phyloP scores from a whole-genome alignment of 2,797 vertebrate species.

The Sternarchorhynchus goeldii region DNA sequence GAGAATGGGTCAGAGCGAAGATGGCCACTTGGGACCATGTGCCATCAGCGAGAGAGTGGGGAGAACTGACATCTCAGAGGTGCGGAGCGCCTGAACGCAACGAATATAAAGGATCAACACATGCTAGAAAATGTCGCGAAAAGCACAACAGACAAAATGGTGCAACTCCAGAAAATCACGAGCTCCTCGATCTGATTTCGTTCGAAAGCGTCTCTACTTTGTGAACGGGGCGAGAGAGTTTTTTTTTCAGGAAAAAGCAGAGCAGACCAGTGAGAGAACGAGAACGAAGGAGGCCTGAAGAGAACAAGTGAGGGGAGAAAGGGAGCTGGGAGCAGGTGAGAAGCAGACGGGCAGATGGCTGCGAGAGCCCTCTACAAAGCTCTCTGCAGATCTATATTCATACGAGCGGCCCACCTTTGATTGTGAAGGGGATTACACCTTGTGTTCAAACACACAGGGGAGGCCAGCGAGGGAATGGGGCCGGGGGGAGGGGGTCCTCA shows the following conservation, averaged over 20 bases:
- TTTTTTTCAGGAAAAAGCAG: neutral
- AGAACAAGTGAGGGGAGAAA: conserved; percentile 12
- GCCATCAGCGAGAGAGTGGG: conserved; percentile 3
- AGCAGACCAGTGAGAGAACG: neutral
- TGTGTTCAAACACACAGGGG: conserved; percentile 73
- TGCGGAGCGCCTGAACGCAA: neutral
- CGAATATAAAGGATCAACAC: neutral
- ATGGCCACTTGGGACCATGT: conserved; percentile 35
- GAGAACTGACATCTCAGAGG: neutral
- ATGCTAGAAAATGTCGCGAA: no score
- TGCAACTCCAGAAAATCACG: neutral
- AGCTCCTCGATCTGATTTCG: neutral
- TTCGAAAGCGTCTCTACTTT: no score
- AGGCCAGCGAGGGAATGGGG: conserved; percentile 64
- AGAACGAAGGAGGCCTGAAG: neutral
- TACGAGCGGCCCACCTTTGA: conserved; percentile 80
- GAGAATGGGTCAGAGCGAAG: conserved; percentile 35
- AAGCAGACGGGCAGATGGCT: conserved; percentile 48
- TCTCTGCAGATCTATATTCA: conserved; percentile 74
- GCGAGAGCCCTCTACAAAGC: conserved; percentile 64
- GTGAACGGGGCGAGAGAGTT: no score
- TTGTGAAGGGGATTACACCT: conserved; percentile 82
- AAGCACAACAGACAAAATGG: neutral
- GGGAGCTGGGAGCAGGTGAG: conserved; percentile 51
- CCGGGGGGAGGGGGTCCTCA: conserved; percentile 68